A percentile compares a stretch with the other conserved stretches of the same genome.
These are phyloP conservation scores for Holothuria leucospilota DNA, from an alignment of 53 echinoderm and acorn worm species.

Conservation along the genomic window DNA sequence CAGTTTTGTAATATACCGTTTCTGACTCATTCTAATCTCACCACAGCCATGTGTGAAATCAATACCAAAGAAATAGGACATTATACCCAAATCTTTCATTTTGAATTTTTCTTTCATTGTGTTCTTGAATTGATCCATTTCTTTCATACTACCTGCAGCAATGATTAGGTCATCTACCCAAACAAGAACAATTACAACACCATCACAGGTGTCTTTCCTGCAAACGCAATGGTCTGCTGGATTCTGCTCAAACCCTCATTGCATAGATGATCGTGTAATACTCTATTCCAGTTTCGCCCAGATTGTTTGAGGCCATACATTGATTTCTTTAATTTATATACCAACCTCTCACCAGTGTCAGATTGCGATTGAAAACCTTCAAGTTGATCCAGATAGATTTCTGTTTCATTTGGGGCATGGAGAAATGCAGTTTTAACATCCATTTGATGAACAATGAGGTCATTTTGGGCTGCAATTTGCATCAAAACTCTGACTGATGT, in stretches of 20 bases:
- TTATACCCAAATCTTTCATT: slow-evolving; percentile 20
- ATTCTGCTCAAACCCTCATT: slow-evolving; percentile 41
- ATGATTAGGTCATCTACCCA: slow-evolving; percentile 66
- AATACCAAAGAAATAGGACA: not conserved
- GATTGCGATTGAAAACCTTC: not conserved
- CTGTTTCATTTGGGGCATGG: too few relatives aligned
- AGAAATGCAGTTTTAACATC: not conserved
- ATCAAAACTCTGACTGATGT: slow-evolving; percentile 22
- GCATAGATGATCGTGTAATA: slow-evolving; percentile 44
- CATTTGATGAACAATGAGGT: slow-evolving; percentile 59
- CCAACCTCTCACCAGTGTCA: not conserved
- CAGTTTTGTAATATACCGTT: not conserved
- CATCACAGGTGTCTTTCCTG: not conserved
- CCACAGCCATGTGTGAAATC: not conserved
- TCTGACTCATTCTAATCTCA: not conserved
- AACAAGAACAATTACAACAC: slow-evolving; percentile 19
- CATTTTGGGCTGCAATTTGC: slow-evolving; percentile 53
- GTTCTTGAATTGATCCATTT: slow-evolving; percentile 31
- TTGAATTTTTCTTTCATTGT: slow-evolving; percentile 44
- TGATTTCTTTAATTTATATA: slow-evolving; percentile 41
- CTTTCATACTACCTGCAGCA: slow-evolving; percentile 42
- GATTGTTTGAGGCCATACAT: slow-evolving; percentile 54
- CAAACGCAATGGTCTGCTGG: slow-evolving; percentile 54
- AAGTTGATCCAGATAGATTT: not conserved
- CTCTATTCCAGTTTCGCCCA: slow-evolving; percentile 48